Percentiles rank a stretch among this genome's conserved stretches.
Evolutionary conservation across 2,797 vertebrate species (phyloP).

Genomic region (Acanthis flammea): DNA sequence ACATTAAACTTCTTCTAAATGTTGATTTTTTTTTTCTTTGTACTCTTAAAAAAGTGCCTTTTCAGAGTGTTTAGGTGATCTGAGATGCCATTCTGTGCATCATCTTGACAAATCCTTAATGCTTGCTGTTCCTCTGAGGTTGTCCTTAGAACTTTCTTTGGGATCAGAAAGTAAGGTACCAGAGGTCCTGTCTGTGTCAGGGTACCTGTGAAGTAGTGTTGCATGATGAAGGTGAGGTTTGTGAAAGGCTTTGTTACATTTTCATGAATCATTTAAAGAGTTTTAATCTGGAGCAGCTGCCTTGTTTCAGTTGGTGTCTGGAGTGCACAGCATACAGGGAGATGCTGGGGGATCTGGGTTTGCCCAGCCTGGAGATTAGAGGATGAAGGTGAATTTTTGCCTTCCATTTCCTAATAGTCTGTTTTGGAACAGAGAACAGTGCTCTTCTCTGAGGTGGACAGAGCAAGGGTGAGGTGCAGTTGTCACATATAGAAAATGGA

Average conservation of each 20-base stretch:
- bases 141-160: not conserved
- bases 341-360: not conserved
- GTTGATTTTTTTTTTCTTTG: not conserved
- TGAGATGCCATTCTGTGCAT: not conserved
- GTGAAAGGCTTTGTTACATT: not conserved
- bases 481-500: not conserved
- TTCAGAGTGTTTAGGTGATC: not conserved
- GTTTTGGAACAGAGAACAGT: not conserved
- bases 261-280: not conserved
- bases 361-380: not conserved
- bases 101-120: not conserved
- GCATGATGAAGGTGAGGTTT: not conserved
- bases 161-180: not conserved
- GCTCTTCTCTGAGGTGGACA: not conserved
- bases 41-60: not conserved
- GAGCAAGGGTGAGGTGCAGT: not conserved
- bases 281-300: not conserved
- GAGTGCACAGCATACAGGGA: rapidly evolving
- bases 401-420: not conserved
- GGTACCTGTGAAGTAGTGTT: not conserved
- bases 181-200: not conserved
- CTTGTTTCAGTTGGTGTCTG: not conserved
- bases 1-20: not conserved
- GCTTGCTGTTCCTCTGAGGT: not conserved
- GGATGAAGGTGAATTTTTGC: not conserved